phyloP scores from a whole-genome alignment of 2,888 invertebrate genomes.

The Mesorhabditis belari region DNA sequence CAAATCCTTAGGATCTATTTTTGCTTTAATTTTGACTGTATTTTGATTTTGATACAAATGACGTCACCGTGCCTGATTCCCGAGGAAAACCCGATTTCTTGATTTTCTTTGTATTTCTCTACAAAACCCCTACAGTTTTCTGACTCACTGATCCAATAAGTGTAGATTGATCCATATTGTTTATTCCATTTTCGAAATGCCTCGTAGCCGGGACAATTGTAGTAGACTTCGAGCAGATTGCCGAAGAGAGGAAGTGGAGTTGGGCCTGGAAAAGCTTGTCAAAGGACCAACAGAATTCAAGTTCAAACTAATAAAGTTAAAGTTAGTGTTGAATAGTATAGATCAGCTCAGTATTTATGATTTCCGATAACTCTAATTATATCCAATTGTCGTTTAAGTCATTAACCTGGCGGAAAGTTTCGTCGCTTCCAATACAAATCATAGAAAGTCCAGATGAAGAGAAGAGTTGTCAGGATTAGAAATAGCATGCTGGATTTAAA shows the following conservation, averaged over 20 bases:
- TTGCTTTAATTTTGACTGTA: too few relatives aligned
- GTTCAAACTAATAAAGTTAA: too few relatives aligned
- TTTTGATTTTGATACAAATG: too few relatives aligned
- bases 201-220: slow-evolving; percentile 13
- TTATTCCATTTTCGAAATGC: slow-evolving; percentile 11
- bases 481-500: too few relatives aligned
- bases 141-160: slow-evolving; percentile 12
- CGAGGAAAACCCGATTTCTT: too few relatives aligned
- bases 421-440: slow-evolving; percentile 13
- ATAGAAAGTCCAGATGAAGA: slow-evolving; percentile 8
- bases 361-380: too few relatives aligned
- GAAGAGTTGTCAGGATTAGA: slow-evolving; percentile 2
- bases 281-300: background rate
- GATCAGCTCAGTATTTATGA: too few relatives aligned
- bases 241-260: slow-evolving; percentile 14
- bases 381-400: background rate
- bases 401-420: slow-evolving; percentile 14
- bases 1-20: too few relatives aligned
- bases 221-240: slow-evolving; percentile 8
- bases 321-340: too few relatives aligned
- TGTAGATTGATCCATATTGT: slow-evolving; percentile 16
- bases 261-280: slow-evolving; percentile 9
- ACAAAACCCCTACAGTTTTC: too few relatives aligned
- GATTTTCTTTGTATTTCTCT: too few relatives aligned
- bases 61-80: too few relatives aligned